Base-by-base conservation (phyloP, 2,113 vertebrate species). In the Pteropus alecto region DNA sequence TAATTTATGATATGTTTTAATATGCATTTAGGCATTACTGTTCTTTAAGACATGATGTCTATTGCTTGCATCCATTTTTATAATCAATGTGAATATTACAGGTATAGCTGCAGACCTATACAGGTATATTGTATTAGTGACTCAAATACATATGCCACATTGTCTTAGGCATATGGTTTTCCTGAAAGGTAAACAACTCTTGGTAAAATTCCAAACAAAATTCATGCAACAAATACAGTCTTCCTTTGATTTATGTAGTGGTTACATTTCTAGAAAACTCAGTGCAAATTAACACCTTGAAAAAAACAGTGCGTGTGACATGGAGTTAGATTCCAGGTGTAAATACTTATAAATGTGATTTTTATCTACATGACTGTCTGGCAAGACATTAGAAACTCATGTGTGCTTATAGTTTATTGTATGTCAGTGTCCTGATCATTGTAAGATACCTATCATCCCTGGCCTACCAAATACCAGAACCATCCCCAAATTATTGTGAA, bases 201-300 rank as follows among this genome's bases (percentile, higher is more conserved):
- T 91, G 41, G 5, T 92, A 76, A 76, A 81, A 3, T 88, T 92
- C 8, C 10, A 83, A 61, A n/a, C 14, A 93, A 91, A 91, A 78
- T 19, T 35, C 56, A 60, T 78, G 56, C 83, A 77, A 78, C 28
- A 65, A 90, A 81, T 95, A 77, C 30, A 60, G 2, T 77, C 22
- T 95, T 92, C 26, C 68, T 96, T 96, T 97, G 51, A 79, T 88
- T 90, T 83, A 68, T 81, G 43, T 7, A 94, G 13, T 81, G 41
- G 13, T 48, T 87, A 22, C 51, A 61, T 87, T 96, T 93, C 58
- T 87, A 74, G 70, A 96, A 90, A 95, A 87, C 90, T 93, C 38
- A 84, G n/a, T 90, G 48, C 22, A 90, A 67, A 46, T 61, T 95
- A 79, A 73, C 28, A 87, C 16, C 30, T 93, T 61, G 38, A 38